These are phyloP conservation scores for Hippocampus zosterae DNA, from an alignment of 2,113 vertebrate species.

Conservation along the genomic window DNA sequence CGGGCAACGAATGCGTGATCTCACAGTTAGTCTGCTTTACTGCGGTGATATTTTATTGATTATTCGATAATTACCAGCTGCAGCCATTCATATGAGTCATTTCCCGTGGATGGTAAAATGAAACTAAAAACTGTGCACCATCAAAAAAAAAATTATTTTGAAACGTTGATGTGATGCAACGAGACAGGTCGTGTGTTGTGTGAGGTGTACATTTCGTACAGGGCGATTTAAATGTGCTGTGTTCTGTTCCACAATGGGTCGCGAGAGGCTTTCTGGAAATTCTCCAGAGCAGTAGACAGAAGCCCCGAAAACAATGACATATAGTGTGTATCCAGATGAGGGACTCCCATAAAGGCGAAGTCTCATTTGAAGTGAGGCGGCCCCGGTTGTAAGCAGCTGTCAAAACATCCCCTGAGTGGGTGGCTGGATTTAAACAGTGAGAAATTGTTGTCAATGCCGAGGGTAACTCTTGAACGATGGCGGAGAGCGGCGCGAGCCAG, in stretches of 20 bases:
- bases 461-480: slow-evolving; percentile 37
- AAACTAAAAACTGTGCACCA: not conserved
- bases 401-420: slow-evolving; percentile 65
- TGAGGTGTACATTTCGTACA: slow-evolving; percentile 6
- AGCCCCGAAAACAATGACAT: slow-evolving; percentile 22
- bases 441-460: slow-evolving; percentile 55
- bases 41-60: slow-evolving; percentile 10
- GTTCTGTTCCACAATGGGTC: slow-evolving; percentile 13
- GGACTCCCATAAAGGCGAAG: slow-evolving; percentile 21
- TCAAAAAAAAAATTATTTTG: not conserved
- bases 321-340: slow-evolving; percentile 32
- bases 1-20: slow-evolving; percentile 49
- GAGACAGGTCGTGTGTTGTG: not conserved
- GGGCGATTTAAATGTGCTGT: not conserved
- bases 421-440: slow-evolving; percentile 51
- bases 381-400: slow-evolving; percentile 60
- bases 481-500: slow-evolving; percentile 25
- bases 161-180: not conserved
- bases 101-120: slow-evolving; percentile 5
- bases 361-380: slow-evolving; percentile 50
- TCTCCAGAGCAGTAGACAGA: slow-evolving; percentile 12
- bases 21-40: slow-evolving; percentile 23
- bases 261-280: slow-evolving; percentile 12
- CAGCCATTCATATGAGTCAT: slow-evolving; percentile 23
- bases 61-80: slow-evolving; percentile 29